Percentiles rank a stretch among this genome's conserved stretches.
phyloP scores from a whole-genome alignment of 2,888 invertebrate genomes.

The Heliconius erato region DNA sequence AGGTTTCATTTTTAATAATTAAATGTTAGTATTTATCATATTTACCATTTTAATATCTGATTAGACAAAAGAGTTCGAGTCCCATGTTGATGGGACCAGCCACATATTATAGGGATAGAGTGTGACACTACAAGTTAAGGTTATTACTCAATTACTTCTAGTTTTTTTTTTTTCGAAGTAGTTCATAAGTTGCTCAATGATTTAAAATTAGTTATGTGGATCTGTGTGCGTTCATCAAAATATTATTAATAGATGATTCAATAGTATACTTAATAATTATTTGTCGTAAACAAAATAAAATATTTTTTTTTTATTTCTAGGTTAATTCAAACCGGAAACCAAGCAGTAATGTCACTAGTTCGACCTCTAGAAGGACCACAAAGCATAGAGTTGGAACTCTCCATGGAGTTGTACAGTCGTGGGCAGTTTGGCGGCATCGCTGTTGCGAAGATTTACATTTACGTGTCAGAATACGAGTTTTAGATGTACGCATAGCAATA shows the following conservation, averaged over 20 bases:
- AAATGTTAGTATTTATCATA: neutral
- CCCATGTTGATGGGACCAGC: too few species aligned
- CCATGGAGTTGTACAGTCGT: conserved; percentile 92
- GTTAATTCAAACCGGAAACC: conserved; percentile 85
- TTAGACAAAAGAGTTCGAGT: too few species aligned
- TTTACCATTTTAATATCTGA: too few species aligned
- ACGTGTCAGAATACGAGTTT: conserved; percentile 93
- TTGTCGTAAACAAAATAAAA: neutral
- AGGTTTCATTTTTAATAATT: neutral
- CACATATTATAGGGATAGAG: too few species aligned
- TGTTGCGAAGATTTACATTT: conserved; percentile 93
- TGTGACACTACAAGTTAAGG: too few species aligned
- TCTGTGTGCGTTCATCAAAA: too few species aligned
- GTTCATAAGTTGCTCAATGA: too few species aligned
- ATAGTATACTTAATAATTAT: too few species aligned
- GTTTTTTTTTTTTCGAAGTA: too few species aligned
- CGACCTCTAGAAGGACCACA: conserved; percentile 94
- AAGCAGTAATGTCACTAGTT: conserved; percentile 91
- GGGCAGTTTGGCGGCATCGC: conserved; percentile 92
- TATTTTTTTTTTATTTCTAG: conserved; percentile 64
- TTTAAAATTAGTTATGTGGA: too few species aligned
- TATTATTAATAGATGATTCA: too few species aligned
- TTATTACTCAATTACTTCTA: too few species aligned
- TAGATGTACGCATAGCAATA: conserved; percentile 52
- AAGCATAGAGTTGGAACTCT: conserved; percentile 94